Evolutionary conservation across 1,140 invertebrate genomes (phyloP), one percentile per base, ranked within the genome.

Genomic region (Brachionus rotundiformis): DNA sequence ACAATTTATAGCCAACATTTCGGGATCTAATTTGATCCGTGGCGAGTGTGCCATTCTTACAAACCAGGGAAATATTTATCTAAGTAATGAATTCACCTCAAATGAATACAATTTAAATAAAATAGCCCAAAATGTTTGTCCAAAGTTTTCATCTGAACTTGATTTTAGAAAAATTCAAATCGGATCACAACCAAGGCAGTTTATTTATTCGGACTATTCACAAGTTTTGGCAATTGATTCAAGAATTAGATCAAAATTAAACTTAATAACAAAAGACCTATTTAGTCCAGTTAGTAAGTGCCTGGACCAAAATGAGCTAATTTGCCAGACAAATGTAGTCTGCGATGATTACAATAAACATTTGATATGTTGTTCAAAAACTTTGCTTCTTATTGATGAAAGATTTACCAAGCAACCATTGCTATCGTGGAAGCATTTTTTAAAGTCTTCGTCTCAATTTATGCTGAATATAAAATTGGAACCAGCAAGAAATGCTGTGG

Each of bases 371-470:
- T 63, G 47, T 27, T 59, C 76, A 13, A 63, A 79, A 16, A 79
- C 76, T 33, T 19, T 79, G n/a, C n/a, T 54, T 36, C 25, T 79
- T 5, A 25, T 79, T 33, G 76, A 79, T 27, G 76, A 79, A 59
- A 23, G 76, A 54, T 79, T 36, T 33, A 16, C 76, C 11, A 79
- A 79, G 11, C 47, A 36, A 19, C 47, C 76, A 19, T 79, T 79
- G 27, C 36, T 79, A 11, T 54, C 47, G n/a, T 79, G 76, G 76
- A 54, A 54, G 11, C 76, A 79, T 41, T 59, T 59, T 59, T 29
- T 79, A 33, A 79, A 79, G 16, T 39, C 47, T 29, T 3, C 44
- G 23, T 5, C 47, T 3, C 27, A 39, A 19, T 79, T 79, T 36
- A 19, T 79, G 19, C 13, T 13, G 8, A 63, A 54, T 36, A 13